These are phyloP conservation scores for Saimiri boliviensis DNA, from an alignment of 2,113 vertebrate genomes.

Conservation along the genomic window DNA sequence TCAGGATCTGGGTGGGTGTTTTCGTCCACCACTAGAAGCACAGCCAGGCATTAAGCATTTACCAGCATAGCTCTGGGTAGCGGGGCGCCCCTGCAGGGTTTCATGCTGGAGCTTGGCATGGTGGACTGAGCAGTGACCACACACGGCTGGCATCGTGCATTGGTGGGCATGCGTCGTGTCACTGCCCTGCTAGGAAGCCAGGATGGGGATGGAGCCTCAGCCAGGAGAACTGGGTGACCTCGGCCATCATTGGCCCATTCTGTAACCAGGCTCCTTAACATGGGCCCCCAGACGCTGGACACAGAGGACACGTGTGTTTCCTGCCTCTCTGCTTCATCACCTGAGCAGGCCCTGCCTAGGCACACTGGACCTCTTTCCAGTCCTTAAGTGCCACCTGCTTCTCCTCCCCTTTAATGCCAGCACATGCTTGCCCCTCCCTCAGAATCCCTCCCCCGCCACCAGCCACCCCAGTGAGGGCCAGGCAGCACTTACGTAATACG, in stretches of 20 bases:
- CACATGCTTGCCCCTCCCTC: background rate
- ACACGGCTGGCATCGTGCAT: fast-evolving
- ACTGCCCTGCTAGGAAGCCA: background rate
- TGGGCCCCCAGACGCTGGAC: too few relatives aligned
- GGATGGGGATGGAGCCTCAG: background rate
- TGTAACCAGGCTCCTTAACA: background rate
- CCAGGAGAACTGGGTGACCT: background rate
- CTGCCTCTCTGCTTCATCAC: background rate
- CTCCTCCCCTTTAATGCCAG: background rate
- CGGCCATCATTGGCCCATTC: background rate
- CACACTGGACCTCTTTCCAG: background rate
- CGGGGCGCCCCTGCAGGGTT: too few relatives aligned
- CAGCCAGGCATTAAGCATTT: background rate
- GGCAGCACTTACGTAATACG: background rate
- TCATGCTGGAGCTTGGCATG: background rate
- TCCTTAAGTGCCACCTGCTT: background rate
- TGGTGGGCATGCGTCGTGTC: fast-evolving
- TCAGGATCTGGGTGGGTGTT: background rate
- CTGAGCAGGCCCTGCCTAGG: background rate
- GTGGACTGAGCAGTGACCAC: background rate
- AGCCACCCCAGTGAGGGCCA: background rate
- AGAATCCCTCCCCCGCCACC: too few relatives aligned
- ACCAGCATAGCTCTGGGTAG: background rate
- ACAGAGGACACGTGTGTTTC: background rate
- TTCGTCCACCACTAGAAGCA: fast-evolving